A percentile compares a stretch with the other conserved stretches of the same genome.
phyloP scores from a whole-genome alignment of 2,113 vertebrate genomes.

The Oryzias javanicus region DNA sequence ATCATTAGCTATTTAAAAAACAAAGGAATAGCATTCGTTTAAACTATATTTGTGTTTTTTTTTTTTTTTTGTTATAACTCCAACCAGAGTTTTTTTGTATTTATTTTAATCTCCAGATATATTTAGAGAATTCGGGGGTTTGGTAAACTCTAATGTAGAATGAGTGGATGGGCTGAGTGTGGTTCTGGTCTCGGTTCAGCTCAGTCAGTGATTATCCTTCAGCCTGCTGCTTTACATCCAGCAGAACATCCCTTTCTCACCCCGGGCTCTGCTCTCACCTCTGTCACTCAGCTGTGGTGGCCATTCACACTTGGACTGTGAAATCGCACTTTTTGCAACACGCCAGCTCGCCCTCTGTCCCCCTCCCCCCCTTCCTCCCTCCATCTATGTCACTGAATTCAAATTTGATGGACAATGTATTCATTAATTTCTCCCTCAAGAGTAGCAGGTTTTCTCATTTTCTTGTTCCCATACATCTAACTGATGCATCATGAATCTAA shows the following conservation, averaged over 20 bases:
- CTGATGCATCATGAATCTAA: slow-evolving; percentile 6
- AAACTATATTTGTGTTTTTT: too few relatives aligned
- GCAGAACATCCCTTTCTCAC: slow-evolving; percentile 41
- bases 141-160: not conserved
- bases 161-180: not conserved
- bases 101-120: too few relatives aligned
- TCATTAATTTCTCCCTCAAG: slow-evolving; percentile 41
- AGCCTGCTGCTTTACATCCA: slow-evolving; percentile 12
- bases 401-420: slow-evolving; percentile 46
- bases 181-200: not conserved
- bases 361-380: slow-evolving; percentile 14
- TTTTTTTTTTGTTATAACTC: too few relatives aligned
- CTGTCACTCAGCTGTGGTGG: slow-evolving; percentile 57
- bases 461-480: slow-evolving; percentile 35
- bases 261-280: slow-evolving; percentile 56
- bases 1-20: too few relatives aligned
- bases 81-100: too few relatives aligned
- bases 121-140: too few relatives aligned
- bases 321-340: slow-evolving; percentile 66
- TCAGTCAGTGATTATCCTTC: slow-evolving; percentile 5
- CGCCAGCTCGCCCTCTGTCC: slow-evolving; percentile 27
- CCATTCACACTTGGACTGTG: slow-evolving; percentile 72
- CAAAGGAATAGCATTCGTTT: too few relatives aligned
- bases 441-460: slow-evolving; percentile 39
- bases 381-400: slow-evolving; percentile 36